A percentile compares a stretch with the other conserved stretches of the same genome.
These are phyloP conservation scores for Nothura maculosa DNA, from an alignment of 2,797 vertebrate species.

Conservation along the genomic window DNA sequence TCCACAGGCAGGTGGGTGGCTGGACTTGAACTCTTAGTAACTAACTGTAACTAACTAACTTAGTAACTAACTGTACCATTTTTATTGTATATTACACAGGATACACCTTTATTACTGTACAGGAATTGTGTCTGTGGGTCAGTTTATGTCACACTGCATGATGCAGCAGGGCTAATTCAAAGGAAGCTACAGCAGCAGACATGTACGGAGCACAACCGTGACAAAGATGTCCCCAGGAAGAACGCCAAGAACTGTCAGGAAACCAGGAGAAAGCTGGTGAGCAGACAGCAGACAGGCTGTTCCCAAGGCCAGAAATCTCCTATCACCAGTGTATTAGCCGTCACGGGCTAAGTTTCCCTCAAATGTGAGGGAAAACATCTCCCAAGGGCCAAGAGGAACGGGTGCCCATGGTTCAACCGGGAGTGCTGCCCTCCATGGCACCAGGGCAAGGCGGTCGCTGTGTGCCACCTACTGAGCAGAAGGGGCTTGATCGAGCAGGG, in stretches of 20 bases:
- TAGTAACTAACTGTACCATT: too few species aligned
- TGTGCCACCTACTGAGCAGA: neutral
- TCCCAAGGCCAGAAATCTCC: neutral
- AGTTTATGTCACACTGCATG: neutral
- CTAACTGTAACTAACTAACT: too few species aligned
- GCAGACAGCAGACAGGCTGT: neutral
- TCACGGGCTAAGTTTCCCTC: too few species aligned
- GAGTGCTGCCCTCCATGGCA: too few species aligned
- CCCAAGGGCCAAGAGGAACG: neutral
- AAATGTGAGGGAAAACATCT: neutral
- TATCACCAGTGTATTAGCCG: neutral
- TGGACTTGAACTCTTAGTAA: neutral
- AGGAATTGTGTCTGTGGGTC: neutral
- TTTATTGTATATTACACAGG: fast-evolving
- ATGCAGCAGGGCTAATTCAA: neutral
- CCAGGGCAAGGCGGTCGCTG: neutral
- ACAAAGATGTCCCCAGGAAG: fast-evolving
- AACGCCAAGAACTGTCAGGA: neutral
- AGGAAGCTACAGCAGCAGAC: neutral
- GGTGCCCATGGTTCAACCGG: too few species aligned
- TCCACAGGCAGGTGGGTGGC: neutral
- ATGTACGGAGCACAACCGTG: neutral
- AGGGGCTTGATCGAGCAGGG: too few species aligned
- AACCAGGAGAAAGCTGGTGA: neutral
- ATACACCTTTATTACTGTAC: neutral